Conservation (phyloP, 2,888 invertebrate species). For the Chrysina gloriosa region DNA sequence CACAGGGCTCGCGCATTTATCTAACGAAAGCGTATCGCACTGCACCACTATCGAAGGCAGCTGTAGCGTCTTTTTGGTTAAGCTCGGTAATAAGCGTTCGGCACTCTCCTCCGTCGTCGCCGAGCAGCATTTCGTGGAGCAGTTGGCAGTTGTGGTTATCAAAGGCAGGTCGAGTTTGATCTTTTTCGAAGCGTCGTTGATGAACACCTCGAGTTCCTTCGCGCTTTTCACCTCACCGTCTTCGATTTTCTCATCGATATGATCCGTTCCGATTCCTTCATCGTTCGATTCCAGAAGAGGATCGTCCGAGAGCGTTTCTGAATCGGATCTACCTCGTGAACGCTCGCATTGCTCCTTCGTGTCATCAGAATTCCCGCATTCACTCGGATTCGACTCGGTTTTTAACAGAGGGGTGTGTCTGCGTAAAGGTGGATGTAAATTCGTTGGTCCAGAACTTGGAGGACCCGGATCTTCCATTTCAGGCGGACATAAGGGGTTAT, state of each 20-base stretch:
- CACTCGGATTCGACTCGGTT: slow-evolving; percentile 64
- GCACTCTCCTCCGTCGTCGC: slow-evolving; percentile 69
- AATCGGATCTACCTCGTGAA: slow-evolving; percentile 75
- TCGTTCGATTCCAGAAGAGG: slow-evolving; percentile 79
- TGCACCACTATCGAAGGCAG: slow-evolving; percentile 73
- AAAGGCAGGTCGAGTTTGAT: slow-evolving; percentile 66
- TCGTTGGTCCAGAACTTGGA: slow-evolving; percentile 64
- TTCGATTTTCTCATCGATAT: slow-evolving; percentile 76
- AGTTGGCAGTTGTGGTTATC: slow-evolving; percentile 65
- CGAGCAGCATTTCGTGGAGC: slow-evolving; percentile 67
- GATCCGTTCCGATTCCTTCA: slow-evolving; percentile 82
- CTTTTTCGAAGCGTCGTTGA: slow-evolving; percentile 62
- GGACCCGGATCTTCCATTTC: slow-evolving; percentile 81
- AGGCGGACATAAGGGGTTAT: slow-evolving; percentile 80
- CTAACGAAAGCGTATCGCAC: slow-evolving; percentile 66
- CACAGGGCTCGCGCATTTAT: slow-evolving; percentile 75
- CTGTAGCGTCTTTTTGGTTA: slow-evolving; percentile 66
- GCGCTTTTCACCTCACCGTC: slow-evolving; percentile 76
- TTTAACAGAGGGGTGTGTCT: slow-evolving; percentile 74
- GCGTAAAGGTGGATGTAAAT: slow-evolving; percentile 56
- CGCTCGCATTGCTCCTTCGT: slow-evolving; percentile 66
- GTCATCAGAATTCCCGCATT: slow-evolving; percentile 55
- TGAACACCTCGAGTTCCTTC: slow-evolving; percentile 70
- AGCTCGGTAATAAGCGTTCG: slow-evolving; percentile 60
- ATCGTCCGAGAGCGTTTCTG: slow-evolving; percentile 80